Evolutionary conservation across 2,797 vertebrate genomes (phyloP), one percentile per base, ranked within the genome.

Genomic region (Nannoperca obscura): DNA sequence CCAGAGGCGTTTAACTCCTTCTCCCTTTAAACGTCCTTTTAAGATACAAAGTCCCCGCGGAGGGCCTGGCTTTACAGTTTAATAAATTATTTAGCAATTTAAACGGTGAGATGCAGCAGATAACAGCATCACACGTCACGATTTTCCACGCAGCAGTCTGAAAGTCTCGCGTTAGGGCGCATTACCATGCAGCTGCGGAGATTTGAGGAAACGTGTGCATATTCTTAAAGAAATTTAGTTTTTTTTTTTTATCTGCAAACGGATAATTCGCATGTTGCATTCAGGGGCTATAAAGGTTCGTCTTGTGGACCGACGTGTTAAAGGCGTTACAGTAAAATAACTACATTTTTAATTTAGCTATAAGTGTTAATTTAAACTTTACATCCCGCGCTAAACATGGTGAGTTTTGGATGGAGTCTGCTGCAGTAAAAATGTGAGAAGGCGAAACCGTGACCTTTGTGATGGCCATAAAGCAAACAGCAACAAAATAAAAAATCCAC

Each of bases 71-170:
- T 92, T 90, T 89, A 89, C 86, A 87, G 76, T 94, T 91, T 92
- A 88, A 95, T 96, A 93, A 92, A 95, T 95, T 92, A 96, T 95
- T 95, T 93, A 95, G 91, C 92, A 71, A 90, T 94, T 94, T 94
- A 94, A 95, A 95, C 92, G 90, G 79, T 87, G 75, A 93, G 92
- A 94, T 93, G 78, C 82, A 14, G 67, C 90, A 86, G 94, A 95
- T 95, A 94, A 82, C 80, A 63, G 80, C 86, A 73, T 77, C 86
- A 84, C 55, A 79, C 81, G 83, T 87, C 85, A 83, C 11, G 60
- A 69, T 92, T 92, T 74, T 86, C 36, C 89, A 86, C 83, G 88
- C 82, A 80, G 74, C 73, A 52, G 62, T 78, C 71, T 59, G 76
- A 75, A 86, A 71, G 78, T 59, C 75, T 87, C 76, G 77, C 72